These are phyloP conservation scores for Leptinotarsa haldemani DNA, from an alignment of 2,888 invertebrate genomes.

Conservation along the genomic window DNA sequence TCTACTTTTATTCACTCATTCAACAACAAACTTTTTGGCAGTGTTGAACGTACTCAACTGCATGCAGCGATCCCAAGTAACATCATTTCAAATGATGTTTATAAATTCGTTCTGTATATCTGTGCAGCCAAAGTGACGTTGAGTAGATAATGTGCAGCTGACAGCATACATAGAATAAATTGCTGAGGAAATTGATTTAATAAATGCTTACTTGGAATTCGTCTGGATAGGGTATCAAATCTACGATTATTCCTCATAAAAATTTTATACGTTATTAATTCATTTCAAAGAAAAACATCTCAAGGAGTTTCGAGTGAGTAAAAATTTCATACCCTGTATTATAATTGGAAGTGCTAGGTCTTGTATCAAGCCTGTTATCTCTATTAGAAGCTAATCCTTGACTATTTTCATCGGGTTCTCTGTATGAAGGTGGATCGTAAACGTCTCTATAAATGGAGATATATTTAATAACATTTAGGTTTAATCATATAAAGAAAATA, in stretches of 20 bases:
- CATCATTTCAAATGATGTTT: too few relatives aligned
- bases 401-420: not conserved
- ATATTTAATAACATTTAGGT: not conserved
- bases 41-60: too few relatives aligned
- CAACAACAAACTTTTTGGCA: too few relatives aligned
- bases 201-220: not conserved
- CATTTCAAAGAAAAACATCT: not conserved
- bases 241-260: not conserved
- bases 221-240: not conserved
- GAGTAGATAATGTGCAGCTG: too few relatives aligned
- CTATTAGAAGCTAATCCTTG: not conserved
- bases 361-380: not conserved
- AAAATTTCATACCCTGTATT: constrained; percentile 8
- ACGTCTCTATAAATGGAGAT: constrained; percentile 16
- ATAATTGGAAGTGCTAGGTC: constrained; percentile 1
- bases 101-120: too few relatives aligned
- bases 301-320: not conserved
- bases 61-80: too few relatives aligned
- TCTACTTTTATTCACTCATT: too few relatives aligned
- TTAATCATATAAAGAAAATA: not conserved
- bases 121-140: too few relatives aligned
- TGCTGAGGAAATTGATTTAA: too few relatives aligned
- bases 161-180: too few relatives aligned
- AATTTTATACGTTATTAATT: not conserved
- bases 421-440: constrained; percentile 1